Percentiles rank a stretch among this genome's conserved stretches.
Conservation (phyloP, 1,140 invertebrate genomes). For the Prorops nasuta region DNA sequence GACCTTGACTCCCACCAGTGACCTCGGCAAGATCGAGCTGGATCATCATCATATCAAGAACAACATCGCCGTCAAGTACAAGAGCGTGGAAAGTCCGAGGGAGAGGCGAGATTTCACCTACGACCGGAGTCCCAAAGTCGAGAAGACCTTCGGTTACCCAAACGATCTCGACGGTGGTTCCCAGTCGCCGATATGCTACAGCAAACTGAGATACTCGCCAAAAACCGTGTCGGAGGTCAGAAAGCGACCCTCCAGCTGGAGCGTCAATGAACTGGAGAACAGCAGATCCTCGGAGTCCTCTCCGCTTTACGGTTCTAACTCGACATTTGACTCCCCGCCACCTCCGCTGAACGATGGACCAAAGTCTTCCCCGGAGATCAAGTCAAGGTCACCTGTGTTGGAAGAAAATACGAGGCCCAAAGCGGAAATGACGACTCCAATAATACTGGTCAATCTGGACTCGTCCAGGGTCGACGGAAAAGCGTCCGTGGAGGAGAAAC, state of each 20-base stretch:
- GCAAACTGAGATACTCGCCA: constrained; percentile 32
- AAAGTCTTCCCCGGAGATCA: background rate
- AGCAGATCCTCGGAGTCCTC: constrained; percentile 1
- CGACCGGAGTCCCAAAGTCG: constrained; percentile 30
- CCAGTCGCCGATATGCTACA: constrained; percentile 23
- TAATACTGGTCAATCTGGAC: constrained; percentile 24
- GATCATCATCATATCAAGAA: constrained; percentile 30
- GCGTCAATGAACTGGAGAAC: constrained; percentile 23
- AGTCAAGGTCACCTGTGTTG: background rate
- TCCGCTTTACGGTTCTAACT: no score
- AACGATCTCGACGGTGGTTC: constrained; percentile 16
- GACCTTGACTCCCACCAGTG: constrained; percentile 10
- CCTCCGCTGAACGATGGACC: background rate
- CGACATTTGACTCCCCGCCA: background rate
- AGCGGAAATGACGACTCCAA: background rate
- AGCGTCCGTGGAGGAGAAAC: constrained; percentile 24
- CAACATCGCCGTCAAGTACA: constrained; percentile 17
- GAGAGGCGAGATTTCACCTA: constrained; percentile 28
- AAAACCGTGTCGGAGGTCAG: constrained; percentile 22
- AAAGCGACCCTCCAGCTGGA: constrained; percentile 33
- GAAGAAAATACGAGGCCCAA: background rate
- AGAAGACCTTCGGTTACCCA: constrained; percentile 22
- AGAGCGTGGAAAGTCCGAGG: constrained; percentile 16
- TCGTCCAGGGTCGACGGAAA: constrained; percentile 31
- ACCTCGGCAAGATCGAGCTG: constrained; percentile 18